Evolutionary conservation across 2,797 vertebrate genomes (phyloP), one percentile per base, ranked within the genome.

Genomic region (Oophaga sylvatica): DNA sequence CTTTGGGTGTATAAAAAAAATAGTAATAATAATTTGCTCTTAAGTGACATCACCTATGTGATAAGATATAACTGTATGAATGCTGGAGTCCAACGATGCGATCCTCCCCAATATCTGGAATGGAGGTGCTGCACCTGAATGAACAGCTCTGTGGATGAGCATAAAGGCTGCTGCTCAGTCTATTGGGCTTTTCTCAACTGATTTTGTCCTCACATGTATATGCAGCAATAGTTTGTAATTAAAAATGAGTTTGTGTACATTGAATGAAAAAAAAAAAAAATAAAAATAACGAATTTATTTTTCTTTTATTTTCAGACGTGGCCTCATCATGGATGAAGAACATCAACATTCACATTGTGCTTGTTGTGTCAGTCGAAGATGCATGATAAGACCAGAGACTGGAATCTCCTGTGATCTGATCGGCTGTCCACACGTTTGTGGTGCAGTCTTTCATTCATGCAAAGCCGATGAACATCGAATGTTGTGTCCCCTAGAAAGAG

Each of bases 281-380:
- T 63, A 20, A 17, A 53, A 56, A 17, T 17, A 20, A 31, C 41
- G 11, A 26, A n/a, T 63, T 19, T 29, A 63, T 57, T 80, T 91
- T 31, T 13, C 81, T 85, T 91, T 57, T 87, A 26, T 91, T 31
- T 41, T 81, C 78, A 94, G 94, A 93, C 70, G 90, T 91, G 90
- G 90, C 90, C 88, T 91, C 92, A 67, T 86, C 83, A 99, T 99
- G 98, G 97, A 97, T 92, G 95, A 93, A 83, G 93, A 93, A 83
- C 94, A 96, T 83, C 94, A 97, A 35, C 98, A 99, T 91, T 88
- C 95, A 10, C 98, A 99, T 93, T 99, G 98, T 93, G 93, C 97
- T 90, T 97, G 97, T 85, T 99, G 98, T 94, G 95, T 99, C 92
- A 99, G 97, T 90, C 95, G 98, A 88, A 94, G 98, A n/a, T 99